These are phyloP conservation scores for Macroteleia sp. DNA, from an alignment of 2,888 invertebrate species.

Conservation along the genomic window DNA sequence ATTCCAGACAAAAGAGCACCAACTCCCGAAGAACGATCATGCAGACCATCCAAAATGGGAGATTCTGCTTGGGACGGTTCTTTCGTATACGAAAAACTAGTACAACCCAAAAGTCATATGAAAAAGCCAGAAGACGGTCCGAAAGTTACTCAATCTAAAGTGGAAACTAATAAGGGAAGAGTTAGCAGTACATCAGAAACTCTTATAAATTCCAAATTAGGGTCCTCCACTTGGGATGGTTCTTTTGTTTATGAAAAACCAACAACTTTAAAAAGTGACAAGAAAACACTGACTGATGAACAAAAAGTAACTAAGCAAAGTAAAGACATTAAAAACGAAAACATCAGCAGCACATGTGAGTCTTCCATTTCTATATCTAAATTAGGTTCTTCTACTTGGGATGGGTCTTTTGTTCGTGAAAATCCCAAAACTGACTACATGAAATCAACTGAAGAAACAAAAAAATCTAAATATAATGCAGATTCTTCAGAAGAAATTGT, in stretches of 20 bases:
- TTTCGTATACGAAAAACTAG: conserved; percentile 85
- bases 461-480: background rate
- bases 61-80: conserved; percentile 85
- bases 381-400: conserved; percentile 69
- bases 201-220: conserved; percentile 64
- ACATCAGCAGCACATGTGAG: conserved; percentile 56
- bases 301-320: background rate
- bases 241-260: conserved; percentile 69
- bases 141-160: too few relatives aligned
- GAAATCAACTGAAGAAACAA: conserved; percentile 10
- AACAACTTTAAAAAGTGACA: conserved; percentile 17
- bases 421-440: conserved; percentile 62
- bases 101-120: conserved; percentile 29
- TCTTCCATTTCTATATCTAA: conserved; percentile 60
- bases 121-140: conserved; percentile 52
- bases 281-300: background rate
- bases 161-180: too few relatives aligned
- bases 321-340: conserved; percentile 1
- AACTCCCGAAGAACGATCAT: conserved; percentile 66
- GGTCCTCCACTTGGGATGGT: conserved; percentile 78
- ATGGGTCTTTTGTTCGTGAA: conserved; percentile 75
- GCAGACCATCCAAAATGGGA: conserved; percentile 74
- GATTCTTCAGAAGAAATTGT: conserved; percentile 59
- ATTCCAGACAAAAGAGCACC: conserved; percentile 67
- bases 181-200: too few relatives aligned